Conservation (phyloP, 2,797 vertebrate species). For the Micropoecilia bifurca region DNA sequence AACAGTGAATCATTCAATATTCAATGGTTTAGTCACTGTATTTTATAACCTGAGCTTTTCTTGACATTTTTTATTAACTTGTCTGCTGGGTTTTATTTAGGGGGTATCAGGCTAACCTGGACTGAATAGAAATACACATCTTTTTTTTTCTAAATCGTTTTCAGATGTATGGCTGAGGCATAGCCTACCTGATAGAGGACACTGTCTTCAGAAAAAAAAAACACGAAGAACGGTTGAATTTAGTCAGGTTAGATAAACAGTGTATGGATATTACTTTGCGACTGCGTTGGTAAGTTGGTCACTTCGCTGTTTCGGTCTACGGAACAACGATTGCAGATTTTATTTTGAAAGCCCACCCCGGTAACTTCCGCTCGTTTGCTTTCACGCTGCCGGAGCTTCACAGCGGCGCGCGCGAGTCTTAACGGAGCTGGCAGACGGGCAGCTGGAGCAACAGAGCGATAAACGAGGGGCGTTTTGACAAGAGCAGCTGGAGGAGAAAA, state of each 20-base stretch:
- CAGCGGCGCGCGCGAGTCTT: background rate
- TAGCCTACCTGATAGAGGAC: background rate
- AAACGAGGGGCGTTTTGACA: slow-evolving; percentile 20
- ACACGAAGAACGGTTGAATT: background rate
- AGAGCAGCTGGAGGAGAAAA: slow-evolving; percentile 26
- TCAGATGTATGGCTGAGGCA: background rate
- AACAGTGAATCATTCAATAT: background rate
- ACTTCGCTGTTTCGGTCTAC: background rate
- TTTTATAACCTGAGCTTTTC: background rate
- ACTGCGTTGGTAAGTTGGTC: background rate
- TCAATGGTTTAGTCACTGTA: background rate
- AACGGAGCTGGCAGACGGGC: background rate
- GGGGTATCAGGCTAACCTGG: background rate
- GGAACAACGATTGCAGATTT: background rate
- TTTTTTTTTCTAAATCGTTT: background rate
- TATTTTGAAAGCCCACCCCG: slow-evolving; percentile 11
- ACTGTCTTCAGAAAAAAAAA: background rate
- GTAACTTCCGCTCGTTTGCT: background rate
- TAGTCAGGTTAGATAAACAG: background rate
- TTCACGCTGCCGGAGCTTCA: background rate
- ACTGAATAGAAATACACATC: background rate
- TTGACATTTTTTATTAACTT: background rate
- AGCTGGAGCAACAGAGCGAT: slow-evolving; percentile 18
- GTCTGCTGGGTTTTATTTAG: background rate
- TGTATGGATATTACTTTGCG: background rate